Evolutionary conservation across 2,797 vertebrate species (phyloP), one percentile per base, ranked within the genome.

Genomic region (Erethizon dorsatum): DNA sequence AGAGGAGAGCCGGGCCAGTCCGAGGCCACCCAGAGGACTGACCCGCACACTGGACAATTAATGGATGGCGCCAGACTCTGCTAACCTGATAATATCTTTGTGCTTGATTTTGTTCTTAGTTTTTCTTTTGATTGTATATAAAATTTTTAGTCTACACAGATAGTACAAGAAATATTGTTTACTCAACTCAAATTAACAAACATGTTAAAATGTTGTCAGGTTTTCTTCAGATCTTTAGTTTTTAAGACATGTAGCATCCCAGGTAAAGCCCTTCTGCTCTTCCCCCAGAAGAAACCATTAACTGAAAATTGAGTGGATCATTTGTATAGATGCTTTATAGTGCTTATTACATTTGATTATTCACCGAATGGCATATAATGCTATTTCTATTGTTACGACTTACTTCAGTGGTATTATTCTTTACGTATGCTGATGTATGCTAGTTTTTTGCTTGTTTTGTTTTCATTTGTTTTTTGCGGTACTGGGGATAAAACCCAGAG

Each of bases 71-170:
- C 45, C 52, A 24, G 14, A 73, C 73, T 94, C 41, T 56, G n/a
- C 63, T 73, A 73, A 90, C 69, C 22, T 88, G 63, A 31, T 50
- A 31, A 83, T 28, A 24, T 57, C 73, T 45, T 57, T 86, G 52
- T 90, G 87, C 31, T 83, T 83, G 20, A 24, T 78, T 61, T 80
- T 84, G 54, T 78, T 67, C 56, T 94, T 50, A 67, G 22, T 31
- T 95, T 86, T 93, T 80, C 83, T 24, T 91, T 87, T 26, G 82
- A 75, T 6, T 75, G 75, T 59, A 91, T 83, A 59, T 90, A 61
- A 92, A 94, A 56, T 65, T 83, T 91, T 77, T 71, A 57, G 9
- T 33, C 65, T 47, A 61, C 7, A 14, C 18, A 61, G 86, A 63
- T 63, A 86, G 54, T 71, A 12, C 20, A 37, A 85, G 26, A 65